These are phyloP conservation scores for Ceramica pisi DNA, from an alignment of 2,888 invertebrate species.

Conservation along the genomic window DNA sequence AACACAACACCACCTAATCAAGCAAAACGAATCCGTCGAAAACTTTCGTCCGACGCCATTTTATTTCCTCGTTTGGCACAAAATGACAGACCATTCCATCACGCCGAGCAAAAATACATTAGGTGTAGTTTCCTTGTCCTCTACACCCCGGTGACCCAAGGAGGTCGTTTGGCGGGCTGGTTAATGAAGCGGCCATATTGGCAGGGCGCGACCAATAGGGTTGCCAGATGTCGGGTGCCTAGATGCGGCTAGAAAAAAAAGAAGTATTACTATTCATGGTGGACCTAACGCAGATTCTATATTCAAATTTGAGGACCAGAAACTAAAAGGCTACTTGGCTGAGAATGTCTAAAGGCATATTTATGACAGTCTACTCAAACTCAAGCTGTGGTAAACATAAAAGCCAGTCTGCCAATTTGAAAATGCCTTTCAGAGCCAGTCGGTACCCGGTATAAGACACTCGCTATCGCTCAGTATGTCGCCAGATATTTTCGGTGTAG, in stretches of 20 bases:
- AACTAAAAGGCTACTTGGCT: too few relatives aligned
- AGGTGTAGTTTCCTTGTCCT: slow-evolving; percentile 78
- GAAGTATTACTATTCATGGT: too few relatives aligned
- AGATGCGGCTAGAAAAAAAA: slow-evolving; percentile 51
- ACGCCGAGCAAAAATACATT: slow-evolving; percentile 74
- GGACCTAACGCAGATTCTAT: too few relatives aligned
- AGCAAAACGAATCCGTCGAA: slow-evolving; percentile 62
- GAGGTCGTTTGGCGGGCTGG: slow-evolving; percentile 80
- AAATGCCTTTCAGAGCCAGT: too few relatives aligned
- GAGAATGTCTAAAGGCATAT: too few relatives aligned
- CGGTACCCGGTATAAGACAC: too few relatives aligned
- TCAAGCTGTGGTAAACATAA: too few relatives aligned
- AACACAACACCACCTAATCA: slow-evolving; percentile 65
- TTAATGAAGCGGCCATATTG: slow-evolving; percentile 89
- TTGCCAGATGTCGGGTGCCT: slow-evolving; percentile 52
- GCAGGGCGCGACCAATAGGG: slow-evolving; percentile 81
- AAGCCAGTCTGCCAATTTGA: too few relatives aligned
- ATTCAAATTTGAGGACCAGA: too few relatives aligned
- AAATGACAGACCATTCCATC: slow-evolving; percentile 84
- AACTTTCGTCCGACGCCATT: slow-evolving; percentile 61
- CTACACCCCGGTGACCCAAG: slow-evolving; percentile 68
- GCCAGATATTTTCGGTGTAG: too few relatives aligned
- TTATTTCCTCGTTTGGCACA: slow-evolving; percentile 82
- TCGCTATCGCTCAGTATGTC: too few relatives aligned
- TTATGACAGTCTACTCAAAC: too few relatives aligned